Base-by-base conservation (phyloP, 64 coral and sea anemone species). In the Acropora yongei region DNA sequence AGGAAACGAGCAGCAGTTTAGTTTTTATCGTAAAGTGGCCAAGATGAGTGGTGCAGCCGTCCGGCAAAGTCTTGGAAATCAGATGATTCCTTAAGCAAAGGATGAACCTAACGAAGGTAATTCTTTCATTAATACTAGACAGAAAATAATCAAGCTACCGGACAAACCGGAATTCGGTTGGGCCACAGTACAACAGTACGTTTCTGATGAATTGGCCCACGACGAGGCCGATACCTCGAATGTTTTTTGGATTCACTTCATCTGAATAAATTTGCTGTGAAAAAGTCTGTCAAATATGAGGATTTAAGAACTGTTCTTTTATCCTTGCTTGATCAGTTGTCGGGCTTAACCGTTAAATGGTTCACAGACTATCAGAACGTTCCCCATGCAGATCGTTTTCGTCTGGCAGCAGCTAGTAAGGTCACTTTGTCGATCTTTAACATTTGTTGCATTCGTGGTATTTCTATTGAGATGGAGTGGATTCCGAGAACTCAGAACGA, bases 1-100 rank as follows among this genome's bases (percentile, higher is more conserved):
- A 65, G 81, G 81, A 3, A 84, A 84, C 81, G 13, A 84, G 20
- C 48, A 84, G 43, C 81, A 84, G 39, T 84, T 61, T 43, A 67
- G 57, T 55, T 60, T 84, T 58, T 61, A 84, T 17, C 57, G 30
- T 8, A 84, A 84, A 4, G 81, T 84, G 8, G 11, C 10, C 1
- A 84, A 41, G 18, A 65, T 4, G 20, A 67, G 4, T 16, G 6
- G 17, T 4, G 30, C 9, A 78, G 76, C 76, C 20, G 7, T 60
- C n/a, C n/a, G n/a, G n/a, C 4, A 84, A 84, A 41, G 81, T 58
- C 6, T 41, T 84, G 81, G 80, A 84, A 8, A 6, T 18, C 14
- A 41, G n/a, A 10, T 6, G 68, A 17, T 84, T 14, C 11, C 18
- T 61, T 67, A 16, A 65, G 76, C 76, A 9, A 78, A 78, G 76